These are phyloP conservation scores for Sebastes aleutianus DNA, from an alignment of 2,797 vertebrate species.

Conservation along the genomic window DNA sequence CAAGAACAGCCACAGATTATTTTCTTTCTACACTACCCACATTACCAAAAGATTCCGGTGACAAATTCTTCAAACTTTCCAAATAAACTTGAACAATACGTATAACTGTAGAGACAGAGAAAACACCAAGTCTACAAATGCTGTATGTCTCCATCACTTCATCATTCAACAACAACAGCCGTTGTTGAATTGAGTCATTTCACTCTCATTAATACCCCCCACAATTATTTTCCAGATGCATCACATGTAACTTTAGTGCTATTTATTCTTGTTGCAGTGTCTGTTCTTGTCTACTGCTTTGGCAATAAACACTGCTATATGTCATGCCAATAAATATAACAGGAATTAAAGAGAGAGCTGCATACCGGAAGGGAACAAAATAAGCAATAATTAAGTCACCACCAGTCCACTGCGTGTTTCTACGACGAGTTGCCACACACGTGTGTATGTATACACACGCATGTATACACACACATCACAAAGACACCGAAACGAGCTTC, in stretches of 20 bases:
- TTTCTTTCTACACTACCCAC: neutral
- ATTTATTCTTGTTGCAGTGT: neutral
- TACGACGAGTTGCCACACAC: neutral
- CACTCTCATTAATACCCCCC: neutral
- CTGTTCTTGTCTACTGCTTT: conserved; percentile 1
- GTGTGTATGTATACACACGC: neutral
- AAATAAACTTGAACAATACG: neutral
- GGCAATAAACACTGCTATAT: neutral
- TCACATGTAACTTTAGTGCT: neutral
- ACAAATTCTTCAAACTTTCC: neutral
- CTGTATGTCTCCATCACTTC: neutral
- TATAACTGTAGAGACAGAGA: neutral
- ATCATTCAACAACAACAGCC: neutral
- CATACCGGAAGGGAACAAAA: neutral
- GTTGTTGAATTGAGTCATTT: neutral
- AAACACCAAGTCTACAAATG: neutral
- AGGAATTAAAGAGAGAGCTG: neutral
- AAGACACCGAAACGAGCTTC: neutral
- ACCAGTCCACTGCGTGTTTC: neutral
- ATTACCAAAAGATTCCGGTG: neutral
- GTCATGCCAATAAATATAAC: neutral
- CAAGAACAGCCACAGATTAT: neutral
- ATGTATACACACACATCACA: neutral
- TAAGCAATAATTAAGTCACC: neutral
- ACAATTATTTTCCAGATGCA: neutral